A percentile compares a stretch with the other conserved stretches of the same genome.
phyloP scores from a whole-genome alignment of 2,797 vertebrate genomes.

The Botia kubotai region DNA sequence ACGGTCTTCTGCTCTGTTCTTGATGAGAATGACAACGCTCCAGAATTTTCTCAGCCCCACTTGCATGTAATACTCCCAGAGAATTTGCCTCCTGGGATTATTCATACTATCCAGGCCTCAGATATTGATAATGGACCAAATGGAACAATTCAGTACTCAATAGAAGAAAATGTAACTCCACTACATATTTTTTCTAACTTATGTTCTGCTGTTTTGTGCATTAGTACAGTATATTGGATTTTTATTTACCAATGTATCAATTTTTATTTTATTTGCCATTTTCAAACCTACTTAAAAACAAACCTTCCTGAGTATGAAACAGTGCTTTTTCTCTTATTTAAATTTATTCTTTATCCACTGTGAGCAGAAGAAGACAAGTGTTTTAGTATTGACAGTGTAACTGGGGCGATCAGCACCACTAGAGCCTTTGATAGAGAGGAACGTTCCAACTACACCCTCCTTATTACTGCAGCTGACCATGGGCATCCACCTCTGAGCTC shows the following conservation, averaged over 20 bases:
- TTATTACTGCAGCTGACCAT: slow-evolving; percentile 83
- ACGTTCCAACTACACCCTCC: slow-evolving; percentile 81
- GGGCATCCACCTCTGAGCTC: slow-evolving; percentile 79
- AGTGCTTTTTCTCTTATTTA: slow-evolving; percentile 3
- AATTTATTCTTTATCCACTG: slow-evolving; percentile 64
- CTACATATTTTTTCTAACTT: background rate
- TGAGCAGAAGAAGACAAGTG: slow-evolving; percentile 78
- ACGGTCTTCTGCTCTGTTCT: slow-evolving; percentile 83
- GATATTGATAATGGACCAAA: slow-evolving; percentile 86
- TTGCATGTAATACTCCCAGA: slow-evolving; percentile 80
- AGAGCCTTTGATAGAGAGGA: slow-evolving; percentile 86
- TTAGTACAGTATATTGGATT: background rate
- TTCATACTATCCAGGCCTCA: slow-evolving; percentile 78
- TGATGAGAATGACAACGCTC: slow-evolving; percentile 90
- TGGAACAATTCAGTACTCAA: slow-evolving; percentile 81
- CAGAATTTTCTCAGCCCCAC: slow-evolving; percentile 77
- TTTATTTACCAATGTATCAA: background rate
- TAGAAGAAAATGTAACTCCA: too few relatives aligned
- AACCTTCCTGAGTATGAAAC: background rate
- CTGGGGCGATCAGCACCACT: slow-evolving; percentile 82
- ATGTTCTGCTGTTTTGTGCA: background rate
- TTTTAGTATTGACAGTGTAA: slow-evolving; percentile 84
- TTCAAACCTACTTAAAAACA: background rate
- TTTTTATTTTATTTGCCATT: background rate
- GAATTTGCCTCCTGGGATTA: slow-evolving; percentile 82